Evolutionary conservation across 2,888 invertebrate species (phyloP).

Genomic region (Oegoconia quadripuncta): DNA sequence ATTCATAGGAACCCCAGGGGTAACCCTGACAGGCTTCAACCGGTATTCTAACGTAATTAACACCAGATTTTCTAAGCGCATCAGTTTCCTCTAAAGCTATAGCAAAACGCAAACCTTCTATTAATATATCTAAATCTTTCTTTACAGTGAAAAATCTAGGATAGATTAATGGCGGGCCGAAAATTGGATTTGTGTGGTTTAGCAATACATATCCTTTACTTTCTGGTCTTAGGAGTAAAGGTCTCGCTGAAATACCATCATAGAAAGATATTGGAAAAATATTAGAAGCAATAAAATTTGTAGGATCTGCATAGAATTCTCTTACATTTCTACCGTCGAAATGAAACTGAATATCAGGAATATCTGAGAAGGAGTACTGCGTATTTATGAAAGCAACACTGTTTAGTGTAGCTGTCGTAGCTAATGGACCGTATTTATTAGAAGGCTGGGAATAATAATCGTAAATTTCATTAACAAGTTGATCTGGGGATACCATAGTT

Average conservation of each 20-base stretch:
- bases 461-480: constrained; percentile 60
- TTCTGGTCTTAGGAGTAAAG: constrained; percentile 81
- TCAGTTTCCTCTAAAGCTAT: constrained; percentile 79
- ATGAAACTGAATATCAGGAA: constrained; percentile 83
- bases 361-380: constrained; percentile 51
- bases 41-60: constrained; percentile 73
- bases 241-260: constrained; percentile 79
- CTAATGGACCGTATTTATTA: constrained; percentile 70
- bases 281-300: constrained; percentile 60
- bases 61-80: constrained; percentile 78
- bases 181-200: constrained; percentile 84
- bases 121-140: constrained; percentile 80
- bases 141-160: constrained; percentile 83
- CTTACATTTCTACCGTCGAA: constrained; percentile 79
- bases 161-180: constrained; percentile 85
- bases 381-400: constrained; percentile 82
- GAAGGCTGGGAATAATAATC: constrained; percentile 55
- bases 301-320: constrained; percentile 80
- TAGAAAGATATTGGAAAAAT: constrained; percentile 81
- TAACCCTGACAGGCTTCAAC: constrained; percentile 78
- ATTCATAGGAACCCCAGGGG: constrained; percentile 81
- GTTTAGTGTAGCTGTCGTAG: constrained; percentile 75
- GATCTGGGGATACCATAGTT: constrained; percentile 55
- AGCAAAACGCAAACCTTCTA: constrained; percentile 80
- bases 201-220: constrained; percentile 82